phyloP scores from a whole-genome alignment of 2,113 vertebrate genomes.

The Scalopus aquaticus region DNA sequence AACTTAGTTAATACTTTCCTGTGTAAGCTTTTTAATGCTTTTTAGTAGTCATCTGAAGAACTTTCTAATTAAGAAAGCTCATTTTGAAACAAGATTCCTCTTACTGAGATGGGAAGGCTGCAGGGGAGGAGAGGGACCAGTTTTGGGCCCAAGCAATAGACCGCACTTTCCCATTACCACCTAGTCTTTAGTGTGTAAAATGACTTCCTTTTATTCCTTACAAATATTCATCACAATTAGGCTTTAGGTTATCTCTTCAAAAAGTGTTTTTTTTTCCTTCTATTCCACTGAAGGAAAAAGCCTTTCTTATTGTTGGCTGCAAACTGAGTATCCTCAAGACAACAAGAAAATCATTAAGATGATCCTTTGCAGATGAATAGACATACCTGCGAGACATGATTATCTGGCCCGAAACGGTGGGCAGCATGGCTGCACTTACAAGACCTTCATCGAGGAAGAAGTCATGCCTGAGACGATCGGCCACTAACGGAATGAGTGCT shows the following conservation, averaged over 20 bases:
- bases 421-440: neutral
- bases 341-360: neutral
- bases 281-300: neutral
- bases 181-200: neutral
- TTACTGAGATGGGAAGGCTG: too few species aligned
- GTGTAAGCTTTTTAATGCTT: neutral
- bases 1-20: constrained; percentile 41
- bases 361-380: neutral
- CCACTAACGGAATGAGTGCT: neutral
- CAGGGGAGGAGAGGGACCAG: too few species aligned
- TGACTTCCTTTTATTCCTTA: neutral
- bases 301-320: neutral
- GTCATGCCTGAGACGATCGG: neutral
- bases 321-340: neutral
- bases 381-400: neutral
- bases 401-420: neutral
- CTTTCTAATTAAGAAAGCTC: too few species aligned
- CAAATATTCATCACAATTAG: neutral
- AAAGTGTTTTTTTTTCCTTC: neutral
- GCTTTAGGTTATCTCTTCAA: neutral
- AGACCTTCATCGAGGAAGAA: neutral
- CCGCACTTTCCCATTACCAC: neutral
- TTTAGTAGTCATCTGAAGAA: neutral
- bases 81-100: too few species aligned
- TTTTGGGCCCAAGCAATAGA: too few species aligned